Evolutionary conservation across 2,113 vertebrate species (phyloP).

Genomic region (Microtus ochrogaster): DNA sequence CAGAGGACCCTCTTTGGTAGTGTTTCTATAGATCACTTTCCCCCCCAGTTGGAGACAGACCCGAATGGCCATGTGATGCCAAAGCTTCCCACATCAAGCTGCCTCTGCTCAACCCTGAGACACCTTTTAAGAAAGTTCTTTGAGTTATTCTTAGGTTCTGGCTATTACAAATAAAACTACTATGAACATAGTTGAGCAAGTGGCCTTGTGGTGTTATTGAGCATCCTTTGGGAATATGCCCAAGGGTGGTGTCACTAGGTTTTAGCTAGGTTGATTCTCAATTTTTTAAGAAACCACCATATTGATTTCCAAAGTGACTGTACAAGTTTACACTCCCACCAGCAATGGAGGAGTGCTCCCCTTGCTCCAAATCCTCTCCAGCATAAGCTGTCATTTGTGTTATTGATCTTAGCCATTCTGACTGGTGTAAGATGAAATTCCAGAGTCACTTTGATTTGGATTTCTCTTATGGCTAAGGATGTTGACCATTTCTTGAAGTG

Average conservation of each 20-base stretch:
- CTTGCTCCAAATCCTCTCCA: not conserved
- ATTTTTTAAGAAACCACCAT: not conserved
- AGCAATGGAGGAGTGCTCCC: not conserved
- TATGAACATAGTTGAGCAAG: not conserved
- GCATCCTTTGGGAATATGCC: not conserved
- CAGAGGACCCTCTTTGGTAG: not conserved
- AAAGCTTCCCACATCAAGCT: not conserved
- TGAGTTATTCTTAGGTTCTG: not conserved
- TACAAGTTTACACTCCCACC: not conserved
- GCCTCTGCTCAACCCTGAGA: not conserved
- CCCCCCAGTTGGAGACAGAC: not conserved
- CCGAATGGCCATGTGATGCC: not conserved
- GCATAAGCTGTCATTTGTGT: not conserved
- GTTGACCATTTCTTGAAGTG: not conserved
- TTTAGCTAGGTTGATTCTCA: not conserved
- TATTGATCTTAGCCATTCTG: not conserved
- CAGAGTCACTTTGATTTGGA: not conserved
- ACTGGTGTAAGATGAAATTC: not conserved
- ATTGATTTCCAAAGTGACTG: not conserved
- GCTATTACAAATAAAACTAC: not conserved
- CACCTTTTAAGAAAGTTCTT: not conserved
- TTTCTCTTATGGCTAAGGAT: not conserved
- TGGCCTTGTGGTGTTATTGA: not conserved
- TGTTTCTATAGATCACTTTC: not conserved
- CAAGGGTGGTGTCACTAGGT: not conserved